Evolutionary conservation across 2,888 invertebrate genomes (phyloP), one percentile per base, ranked within the genome.

Genomic region (Ennomos fuscantarius): DNA sequence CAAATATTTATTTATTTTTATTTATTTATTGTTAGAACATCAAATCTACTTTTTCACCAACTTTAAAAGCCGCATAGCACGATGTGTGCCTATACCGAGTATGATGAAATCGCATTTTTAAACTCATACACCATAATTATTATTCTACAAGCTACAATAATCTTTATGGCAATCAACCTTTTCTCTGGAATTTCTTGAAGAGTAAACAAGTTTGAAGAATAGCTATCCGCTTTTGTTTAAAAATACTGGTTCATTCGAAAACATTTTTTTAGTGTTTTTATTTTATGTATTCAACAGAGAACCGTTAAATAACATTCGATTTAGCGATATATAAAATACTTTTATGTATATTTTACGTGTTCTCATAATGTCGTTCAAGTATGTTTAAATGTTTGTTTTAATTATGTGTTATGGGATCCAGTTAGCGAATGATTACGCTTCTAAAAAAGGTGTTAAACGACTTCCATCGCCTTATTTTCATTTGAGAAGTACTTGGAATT

Each of bases 91-190:
- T 3, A 1, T 24, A 24, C 24, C 6, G n/a, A 1, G 8, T 49
- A n/a, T 35, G 41, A 11, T 15, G 41, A 49, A 49, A 49, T 49
- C 11, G 35, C 49, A 49, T 49, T 35, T 13, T 9, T 12, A 15
- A 34, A 41, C 49, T 34, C 73, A 66, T 62, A 68, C 66, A 72
- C 70, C 55, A 78, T 80, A n/a, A 76, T 60, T 47, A 40, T 32
- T 35, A 12, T 32, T 34, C 8, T 24, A 24, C 24, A 24, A 24
- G 24, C 24, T 24, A 24, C 24, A 24, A 24, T 33, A 40, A 49
- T 49, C 48, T 40, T 41, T 41, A 9, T 40, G 34, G 13, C 32
- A 10, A 40, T 41, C 40, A 12, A 6, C 11, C 15, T 24, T 31
- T 50, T 36, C 11, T 31, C 9, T 11, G 42, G 42, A 42, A 43